A percentile compares a stretch with the other conserved stretches of the same genome.
These are phyloP conservation scores for Netelia fuscicornis DNA, from an alignment of 2,888 invertebrate species.

Conservation along the genomic window DNA sequence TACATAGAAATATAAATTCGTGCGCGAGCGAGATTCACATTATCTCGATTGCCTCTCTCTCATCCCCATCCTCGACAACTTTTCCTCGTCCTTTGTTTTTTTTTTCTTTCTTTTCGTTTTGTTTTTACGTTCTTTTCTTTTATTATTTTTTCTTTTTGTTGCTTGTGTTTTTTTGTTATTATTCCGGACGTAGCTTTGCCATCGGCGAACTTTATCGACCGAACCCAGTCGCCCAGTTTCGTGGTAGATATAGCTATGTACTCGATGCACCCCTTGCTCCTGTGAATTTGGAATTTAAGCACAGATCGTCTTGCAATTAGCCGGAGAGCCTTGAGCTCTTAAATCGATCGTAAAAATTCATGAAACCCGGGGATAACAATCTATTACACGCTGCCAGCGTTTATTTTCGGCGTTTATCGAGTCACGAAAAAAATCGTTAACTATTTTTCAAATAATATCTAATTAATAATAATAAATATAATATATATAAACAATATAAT, in stretches of 20 bases:
- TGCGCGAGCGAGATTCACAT: conserved; percentile 61
- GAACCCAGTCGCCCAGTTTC: conserved; percentile 34
- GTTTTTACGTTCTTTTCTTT: neutral
- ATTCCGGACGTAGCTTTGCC: conserved; percentile 45
- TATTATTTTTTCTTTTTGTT: neutral
- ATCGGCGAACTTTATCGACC: conserved; percentile 30
- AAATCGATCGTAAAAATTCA: neutral
- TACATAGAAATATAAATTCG: conserved; percentile 21
- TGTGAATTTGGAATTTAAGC: conserved; percentile 47
- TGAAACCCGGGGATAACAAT: neutral
- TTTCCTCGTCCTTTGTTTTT: conserved; percentile 52
- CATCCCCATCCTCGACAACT: conserved; percentile 38
- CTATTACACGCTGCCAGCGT: too few relatives aligned
- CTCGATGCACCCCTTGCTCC: neutral
- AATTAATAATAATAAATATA: too few relatives aligned
- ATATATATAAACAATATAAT: too few relatives aligned
- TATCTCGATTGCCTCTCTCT: conserved; percentile 66
- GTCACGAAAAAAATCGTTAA: too few relatives aligned
- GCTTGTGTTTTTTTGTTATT: conserved; percentile 28
- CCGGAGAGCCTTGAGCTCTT: conserved; percentile 30
- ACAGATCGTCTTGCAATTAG: conserved; percentile 48
- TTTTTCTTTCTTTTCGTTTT: conserved; percentile 38
- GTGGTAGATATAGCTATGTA: conserved; percentile 4
- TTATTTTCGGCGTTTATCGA: too few relatives aligned
- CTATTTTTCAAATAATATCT: too few relatives aligned